Evolutionary conservation across 1,140 invertebrate species (phyloP), one percentile per base, ranked within the genome.

Genomic region (Adoxophyes honmai): DNA sequence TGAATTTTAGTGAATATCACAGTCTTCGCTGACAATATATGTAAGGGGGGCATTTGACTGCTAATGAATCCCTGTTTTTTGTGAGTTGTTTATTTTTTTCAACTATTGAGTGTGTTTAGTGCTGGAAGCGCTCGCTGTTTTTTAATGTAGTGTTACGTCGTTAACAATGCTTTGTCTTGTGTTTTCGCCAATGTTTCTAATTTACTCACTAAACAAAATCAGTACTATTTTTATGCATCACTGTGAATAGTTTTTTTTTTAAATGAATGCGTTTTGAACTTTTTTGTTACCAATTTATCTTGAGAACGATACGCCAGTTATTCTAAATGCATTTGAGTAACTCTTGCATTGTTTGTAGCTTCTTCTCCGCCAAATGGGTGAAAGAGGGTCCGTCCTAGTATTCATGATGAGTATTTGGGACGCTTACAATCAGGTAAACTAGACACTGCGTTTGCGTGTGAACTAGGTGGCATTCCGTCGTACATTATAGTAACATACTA

Each of bases 341-440:
- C 52, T 28, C 38, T 42, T 63, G 44, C 36, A 70, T 73, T 82
- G 52, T 81, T 83, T 78, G 62, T 86, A 88, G 85, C 65, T 79
- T 64, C 74, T 85, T 59, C 77, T 86, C 37, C 81, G 70, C 28
- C 77, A 83, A 81, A 83, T 86, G 82, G 82, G 80, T 75, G 85
- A 88, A 79, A 86, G 82, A 75, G 82, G 85, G 77, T 86, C 85
- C 75, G 67, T 73, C 48, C 74, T 88, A 69, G 80, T 83, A 70
- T 79, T 75, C 62, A 75, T 86, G 69, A 74, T 74, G 65, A 81
- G 77, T 75, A 60, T 82, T 52, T 76, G 75, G 80, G 78, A 85
- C 39, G 52, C 61, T 36, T 73, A 68, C 57, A 64, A 64, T 37
- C 73, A 87, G 81, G 82, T 86, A 86, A 55, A 58, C 48, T 55